These are phyloP conservation scores for Sarcophaga bullata DNA, from an alignment of 1,140 invertebrate genomes.

Conservation along the genomic window DNA sequence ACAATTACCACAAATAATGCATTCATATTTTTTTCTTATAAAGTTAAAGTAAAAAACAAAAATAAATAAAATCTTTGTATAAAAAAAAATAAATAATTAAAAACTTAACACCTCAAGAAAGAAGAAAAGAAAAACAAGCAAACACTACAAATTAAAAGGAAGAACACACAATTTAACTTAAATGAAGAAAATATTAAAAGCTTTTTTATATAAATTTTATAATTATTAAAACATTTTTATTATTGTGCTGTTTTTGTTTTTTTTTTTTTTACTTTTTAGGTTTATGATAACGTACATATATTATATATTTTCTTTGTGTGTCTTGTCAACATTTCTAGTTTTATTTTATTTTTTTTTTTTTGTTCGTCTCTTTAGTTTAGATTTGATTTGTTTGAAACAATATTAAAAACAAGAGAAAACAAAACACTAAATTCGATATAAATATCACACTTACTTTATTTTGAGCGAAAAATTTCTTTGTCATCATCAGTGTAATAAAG, in stretches of 20 bases:
- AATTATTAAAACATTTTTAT: not conserved
- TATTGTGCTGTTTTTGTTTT: slow-evolving; percentile 8
- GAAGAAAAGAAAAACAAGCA: not conserved
- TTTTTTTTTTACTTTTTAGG: not conserved
- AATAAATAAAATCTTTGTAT: slow-evolving; percentile 17
- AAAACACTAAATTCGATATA: no score
- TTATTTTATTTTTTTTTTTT: not conserved
- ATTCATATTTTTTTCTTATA: slow-evolving; percentile 44
- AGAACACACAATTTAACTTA: not conserved
- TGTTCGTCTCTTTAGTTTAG: not conserved
- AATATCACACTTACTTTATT: not conserved
- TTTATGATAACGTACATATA: slow-evolving; percentile 8
- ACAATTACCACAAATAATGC: slow-evolving; percentile 52
- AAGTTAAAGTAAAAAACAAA: slow-evolving; percentile 27
- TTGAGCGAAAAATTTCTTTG: slow-evolving; percentile 7
- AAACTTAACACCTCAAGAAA: slow-evolving; percentile 30
- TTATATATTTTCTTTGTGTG: slow-evolving; percentile 15
- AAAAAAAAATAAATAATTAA: slow-evolving; percentile 34
- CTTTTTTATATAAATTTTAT: slow-evolving; percentile 43
- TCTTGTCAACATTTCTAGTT: not conserved
- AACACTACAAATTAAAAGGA: slow-evolving; percentile 26
- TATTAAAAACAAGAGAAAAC: no score
- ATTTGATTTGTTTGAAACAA: not conserved
- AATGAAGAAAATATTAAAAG: slow-evolving; percentile 6
- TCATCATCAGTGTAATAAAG: slow-evolving; percentile 42